A percentile compares a stretch with the other conserved stretches of the same genome.
These are phyloP conservation scores for Panurus biarmicus DNA, from an alignment of 2,113 vertebrate genomes.

Conservation along the genomic window DNA sequence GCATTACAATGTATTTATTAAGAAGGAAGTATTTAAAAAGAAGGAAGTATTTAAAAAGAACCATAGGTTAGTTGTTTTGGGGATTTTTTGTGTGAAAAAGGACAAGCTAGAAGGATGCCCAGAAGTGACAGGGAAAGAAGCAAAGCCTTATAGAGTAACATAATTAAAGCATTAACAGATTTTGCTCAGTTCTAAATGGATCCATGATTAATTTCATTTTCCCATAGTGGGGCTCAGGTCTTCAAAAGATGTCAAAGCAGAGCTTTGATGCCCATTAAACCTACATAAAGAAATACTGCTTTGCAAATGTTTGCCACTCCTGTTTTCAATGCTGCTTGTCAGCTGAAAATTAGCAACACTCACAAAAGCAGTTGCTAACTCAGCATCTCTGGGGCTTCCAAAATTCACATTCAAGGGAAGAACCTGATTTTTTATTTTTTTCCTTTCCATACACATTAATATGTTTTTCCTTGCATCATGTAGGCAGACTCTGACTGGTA, in stretches of 20 bases:
- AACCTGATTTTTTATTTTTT: neutral
- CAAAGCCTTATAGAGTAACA: neutral
- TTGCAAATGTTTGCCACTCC: neutral
- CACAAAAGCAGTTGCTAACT: neutral
- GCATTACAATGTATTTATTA: neutral
- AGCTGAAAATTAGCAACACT: constrained; percentile 6
- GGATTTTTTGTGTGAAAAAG: neutral
- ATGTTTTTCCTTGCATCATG: neutral
- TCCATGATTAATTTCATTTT: neutral
- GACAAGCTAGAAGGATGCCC: neutral
- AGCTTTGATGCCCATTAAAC: neutral
- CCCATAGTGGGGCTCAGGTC: neutral
- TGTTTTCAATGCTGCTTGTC: neutral
- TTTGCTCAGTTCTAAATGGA: neutral
- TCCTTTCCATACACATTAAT: neutral
- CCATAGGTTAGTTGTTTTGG: neutral
- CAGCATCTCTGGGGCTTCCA: neutral
- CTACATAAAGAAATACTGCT: neutral
- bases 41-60: neutral
- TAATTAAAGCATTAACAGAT: neutral
- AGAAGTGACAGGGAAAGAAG: neutral
- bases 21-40: neutral
- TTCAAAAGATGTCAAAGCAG: neutral
- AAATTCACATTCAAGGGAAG: neutral
- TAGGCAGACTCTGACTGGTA: neutral